These are phyloP conservation scores for Antitype chi DNA, from an alignment of 2,888 invertebrate genomes.

Conservation along the genomic window DNA sequence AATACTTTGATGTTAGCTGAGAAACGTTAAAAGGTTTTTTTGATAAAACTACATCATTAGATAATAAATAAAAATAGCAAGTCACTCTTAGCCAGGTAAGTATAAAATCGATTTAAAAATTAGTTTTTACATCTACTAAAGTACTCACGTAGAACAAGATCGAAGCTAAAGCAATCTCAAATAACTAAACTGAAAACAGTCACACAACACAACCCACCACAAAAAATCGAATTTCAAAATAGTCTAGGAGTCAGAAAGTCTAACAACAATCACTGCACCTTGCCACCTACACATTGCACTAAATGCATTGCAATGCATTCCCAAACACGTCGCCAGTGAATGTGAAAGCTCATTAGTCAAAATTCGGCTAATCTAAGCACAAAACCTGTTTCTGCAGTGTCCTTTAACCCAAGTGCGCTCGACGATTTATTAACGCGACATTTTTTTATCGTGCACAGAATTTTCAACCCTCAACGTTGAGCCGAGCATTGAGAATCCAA, in stretches of 20 bases:
- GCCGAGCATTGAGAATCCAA: neutral
- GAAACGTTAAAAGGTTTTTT: neutral
- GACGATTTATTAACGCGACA: no score
- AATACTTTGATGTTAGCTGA: neutral
- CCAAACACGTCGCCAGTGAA: constrained; percentile 39
- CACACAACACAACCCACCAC: constrained; percentile 26
- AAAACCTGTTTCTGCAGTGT: constrained; percentile 41
- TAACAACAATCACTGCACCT: constrained; percentile 61
- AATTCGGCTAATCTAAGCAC: constrained; percentile 24
- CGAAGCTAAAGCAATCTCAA: constrained; percentile 6
- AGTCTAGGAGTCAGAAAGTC: constrained; percentile 21
- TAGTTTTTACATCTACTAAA: neutral
- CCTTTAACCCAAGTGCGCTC: neutral
- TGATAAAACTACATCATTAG: neutral
- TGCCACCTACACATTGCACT: constrained; percentile 54
- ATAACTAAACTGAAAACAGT: constrained; percentile 24
- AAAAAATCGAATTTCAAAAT: constrained; percentile 28
- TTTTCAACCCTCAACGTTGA: neutral
- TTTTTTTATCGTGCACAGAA: neutral
- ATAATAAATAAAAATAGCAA: neutral
- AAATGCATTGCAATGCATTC: constrained; percentile 61
- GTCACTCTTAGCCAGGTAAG: neutral
- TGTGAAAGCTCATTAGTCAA: constrained; percentile 47
- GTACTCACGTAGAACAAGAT: constrained; percentile 25
- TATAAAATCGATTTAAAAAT: constrained; percentile 7